Conservation (phyloP, 2,888 invertebrate genomes). For the Clunio marinus region DNA sequence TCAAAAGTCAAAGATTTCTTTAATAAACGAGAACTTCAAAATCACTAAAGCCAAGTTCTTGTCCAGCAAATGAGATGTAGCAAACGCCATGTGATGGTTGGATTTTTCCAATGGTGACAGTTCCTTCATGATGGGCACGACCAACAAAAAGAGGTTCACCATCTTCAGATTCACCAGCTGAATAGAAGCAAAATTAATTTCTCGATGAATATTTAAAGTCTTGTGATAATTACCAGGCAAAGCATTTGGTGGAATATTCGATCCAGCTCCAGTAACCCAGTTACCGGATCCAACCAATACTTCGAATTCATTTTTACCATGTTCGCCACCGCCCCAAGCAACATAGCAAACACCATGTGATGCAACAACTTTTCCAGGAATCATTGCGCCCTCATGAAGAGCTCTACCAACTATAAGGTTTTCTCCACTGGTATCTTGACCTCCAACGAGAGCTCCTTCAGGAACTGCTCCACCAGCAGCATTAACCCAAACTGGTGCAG, state of each 20-base stretch:
- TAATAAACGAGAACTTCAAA: constrained; percentile 67
- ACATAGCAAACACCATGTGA: constrained; percentile 62
- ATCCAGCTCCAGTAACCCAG: constrained; percentile 66
- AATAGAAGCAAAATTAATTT: no score
- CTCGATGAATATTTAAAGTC: no score
- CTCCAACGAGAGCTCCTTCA: constrained; percentile 54
- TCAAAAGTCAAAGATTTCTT: no score
- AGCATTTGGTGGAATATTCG: constrained; percentile 69
- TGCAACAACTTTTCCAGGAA: constrained; percentile 73
- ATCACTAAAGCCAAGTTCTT: constrained; percentile 73
- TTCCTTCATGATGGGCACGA: constrained; percentile 70
- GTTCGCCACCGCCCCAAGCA: constrained; percentile 72
- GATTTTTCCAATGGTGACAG: constrained; percentile 74
- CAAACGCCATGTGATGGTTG: constrained; percentile 76
- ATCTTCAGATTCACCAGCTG: constrained; percentile 65
- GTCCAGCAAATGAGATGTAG: constrained; percentile 79
- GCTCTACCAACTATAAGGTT: constrained; percentile 66
- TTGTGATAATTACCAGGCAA: constrained; percentile 57
- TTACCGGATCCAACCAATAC: constrained; percentile 57
- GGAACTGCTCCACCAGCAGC: constrained; percentile 62
- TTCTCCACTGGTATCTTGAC: constrained; percentile 62
- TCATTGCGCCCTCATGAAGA: constrained; percentile 64
- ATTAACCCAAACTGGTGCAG: constrained; percentile 58
- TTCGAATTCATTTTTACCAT: constrained; percentile 66
- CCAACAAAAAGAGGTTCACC: constrained; percentile 78